These are phyloP conservation scores for Lepidurus arcticus DNA, from an alignment of 1,140 invertebrate genomes.

Conservation along the genomic window DNA sequence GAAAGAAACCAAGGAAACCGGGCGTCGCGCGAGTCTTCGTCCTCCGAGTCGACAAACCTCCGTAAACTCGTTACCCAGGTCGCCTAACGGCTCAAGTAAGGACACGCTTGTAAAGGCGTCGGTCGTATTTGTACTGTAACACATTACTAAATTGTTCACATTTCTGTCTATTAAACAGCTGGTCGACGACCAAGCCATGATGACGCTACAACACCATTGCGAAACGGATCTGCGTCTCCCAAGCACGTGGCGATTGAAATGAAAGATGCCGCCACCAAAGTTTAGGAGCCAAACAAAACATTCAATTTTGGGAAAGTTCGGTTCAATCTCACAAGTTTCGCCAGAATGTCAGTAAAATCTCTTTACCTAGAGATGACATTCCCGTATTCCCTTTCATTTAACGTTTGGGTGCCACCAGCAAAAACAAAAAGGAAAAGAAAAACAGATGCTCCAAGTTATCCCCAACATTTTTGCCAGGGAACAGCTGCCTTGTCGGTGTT, in stretches of 20 bases:
- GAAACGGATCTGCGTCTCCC: constrained; percentile 12
- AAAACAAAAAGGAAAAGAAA: constrained; percentile 5
- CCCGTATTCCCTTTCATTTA: constrained; percentile 2
- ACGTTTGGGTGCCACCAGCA: neutral
- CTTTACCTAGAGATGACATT: neutral
- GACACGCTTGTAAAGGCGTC: neutral
- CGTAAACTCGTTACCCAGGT: constrained; percentile 23
- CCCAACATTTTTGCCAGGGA: constrained; percentile 15
- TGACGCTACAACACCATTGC: neutral
- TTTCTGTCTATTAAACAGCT: neutral
- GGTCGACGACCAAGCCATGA: neutral
- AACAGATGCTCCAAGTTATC: neutral
- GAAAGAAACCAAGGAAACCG: constrained; percentile 30
- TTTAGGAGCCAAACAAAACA: neutral
- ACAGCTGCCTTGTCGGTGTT: constrained; percentile 20
- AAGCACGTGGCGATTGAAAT: constrained; percentile 27
- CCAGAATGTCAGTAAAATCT: neutral
- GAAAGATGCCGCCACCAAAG: neutral
- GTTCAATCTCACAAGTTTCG: neutral
- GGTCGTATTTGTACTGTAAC: neutral
- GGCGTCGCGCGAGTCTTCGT: constrained; percentile 23
- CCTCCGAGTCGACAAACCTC: constrained; percentile 30
- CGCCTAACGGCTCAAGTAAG: constrained; percentile 23
- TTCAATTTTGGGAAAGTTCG: neutral
- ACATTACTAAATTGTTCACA: neutral